Base-by-base conservation (phyloP, 1,140 invertebrate genomes). In the Caenorhabditis brenneri region DNA sequence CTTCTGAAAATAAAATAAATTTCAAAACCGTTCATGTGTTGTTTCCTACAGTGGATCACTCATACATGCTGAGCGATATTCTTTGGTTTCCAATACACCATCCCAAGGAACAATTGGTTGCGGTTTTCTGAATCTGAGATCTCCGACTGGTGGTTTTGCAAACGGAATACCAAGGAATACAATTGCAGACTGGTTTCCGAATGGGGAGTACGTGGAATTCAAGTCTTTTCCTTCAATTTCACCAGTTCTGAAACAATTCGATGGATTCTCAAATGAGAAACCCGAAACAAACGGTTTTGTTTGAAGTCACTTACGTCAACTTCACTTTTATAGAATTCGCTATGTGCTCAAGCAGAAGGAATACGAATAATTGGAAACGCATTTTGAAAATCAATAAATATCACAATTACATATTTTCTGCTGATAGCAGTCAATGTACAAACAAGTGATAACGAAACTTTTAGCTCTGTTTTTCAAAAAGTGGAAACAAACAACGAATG, bases 201-300 rank as follows among this genome's bases (percentile, higher is more conserved):
- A 58, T 27, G 53, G 53, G 12, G 53, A 58, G 27, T 58, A 58
- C 10, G 29, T 31, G 24, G 53, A 10, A 33, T 31, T 36, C 12
- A 81, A 12, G 7, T 29, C 3, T 29, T 55, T 53, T n/a, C 79
- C 79, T 81, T 51, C 27, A 7, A 81, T 55, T 16, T 27, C n/a
- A 10, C 79, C 79, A n/a, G 29, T 31, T 36, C 79, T 81, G 53
- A 36, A 81, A 81, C n/a, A n/a, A n/a, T n/a, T n/a, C n/a, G n/a
- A 81, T 42, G 5, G 39, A 42, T 42, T 42, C n/a, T 42, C 39
- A 19, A 42, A 9, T 36, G 12, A 74, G 86, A 39, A n/a, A n/a
- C n/a, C n/a, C n/a, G n/a, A n/a, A n/a, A n/a, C n/a, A n/a, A n/a
- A n/a, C n/a, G n/a, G n/a, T n/a, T n/a, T n/a, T n/a, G n/a, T n/a